These are phyloP conservation scores for Metaphire vulgaris DNA, from an alignment of 1,140 invertebrate species.

Conservation along the genomic window DNA sequence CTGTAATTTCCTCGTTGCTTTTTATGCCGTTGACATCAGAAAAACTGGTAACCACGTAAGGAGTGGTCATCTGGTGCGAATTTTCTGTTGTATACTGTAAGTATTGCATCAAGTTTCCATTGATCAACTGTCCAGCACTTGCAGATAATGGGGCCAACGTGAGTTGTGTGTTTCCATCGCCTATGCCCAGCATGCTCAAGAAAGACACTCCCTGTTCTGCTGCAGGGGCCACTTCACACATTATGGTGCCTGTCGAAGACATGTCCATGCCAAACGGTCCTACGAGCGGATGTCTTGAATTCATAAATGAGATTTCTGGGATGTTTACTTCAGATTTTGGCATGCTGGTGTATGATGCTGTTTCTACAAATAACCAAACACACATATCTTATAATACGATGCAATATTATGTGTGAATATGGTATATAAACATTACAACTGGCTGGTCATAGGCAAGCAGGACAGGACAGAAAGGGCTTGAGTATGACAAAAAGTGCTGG, in stretches of 20 bases:
- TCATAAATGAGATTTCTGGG: background rate
- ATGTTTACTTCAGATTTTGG: background rate
- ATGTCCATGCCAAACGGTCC: background rate
- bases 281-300: background rate
- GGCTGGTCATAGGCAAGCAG: background rate
- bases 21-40: background rate
- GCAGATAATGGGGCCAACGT: background rate
- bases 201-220: background rate
- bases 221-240: background rate
- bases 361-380: too few species aligned
- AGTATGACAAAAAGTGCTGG: background rate
- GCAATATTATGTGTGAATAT: background rate
- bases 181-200: background rate
- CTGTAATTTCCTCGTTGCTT: background rate
- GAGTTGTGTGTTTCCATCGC: background rate
- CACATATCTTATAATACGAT: too few species aligned
- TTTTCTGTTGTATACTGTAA: background rate
- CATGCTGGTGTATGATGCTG: background rate
- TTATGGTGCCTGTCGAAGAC: background rate
- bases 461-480: background rate
- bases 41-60: background rate
- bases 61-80: background rate
- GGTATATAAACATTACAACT: background rate
- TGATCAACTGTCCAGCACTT: background rate
- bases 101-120: background rate